These are phyloP conservation scores for Speoplatyrhinus poulsoni DNA, from an alignment of 2,113 vertebrate species.

Conservation along the genomic window DNA sequence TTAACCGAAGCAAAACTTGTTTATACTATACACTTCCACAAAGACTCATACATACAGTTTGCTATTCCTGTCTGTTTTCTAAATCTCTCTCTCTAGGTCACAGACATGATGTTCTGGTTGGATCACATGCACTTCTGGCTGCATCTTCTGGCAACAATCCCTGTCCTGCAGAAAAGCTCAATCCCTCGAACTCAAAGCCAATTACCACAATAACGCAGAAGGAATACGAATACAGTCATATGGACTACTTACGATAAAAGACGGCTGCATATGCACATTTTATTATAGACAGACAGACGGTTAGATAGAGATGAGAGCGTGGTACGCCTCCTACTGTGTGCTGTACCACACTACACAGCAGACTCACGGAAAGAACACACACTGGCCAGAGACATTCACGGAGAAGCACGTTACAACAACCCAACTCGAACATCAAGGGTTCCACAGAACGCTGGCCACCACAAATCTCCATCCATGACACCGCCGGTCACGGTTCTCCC, in stretches of 20 bases:
- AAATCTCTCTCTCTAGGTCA: conserved; percentile 24
- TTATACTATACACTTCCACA: background rate
- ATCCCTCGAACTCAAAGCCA: conserved; percentile 32
- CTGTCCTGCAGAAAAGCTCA: conserved; percentile 17
- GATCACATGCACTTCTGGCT: conserved; percentile 41
- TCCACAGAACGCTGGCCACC: no score
- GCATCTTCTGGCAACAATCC: conserved; percentile 19
- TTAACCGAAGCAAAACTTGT: background rate
- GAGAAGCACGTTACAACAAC: background rate
- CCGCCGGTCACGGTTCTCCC: no score
- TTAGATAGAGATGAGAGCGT: background rate
- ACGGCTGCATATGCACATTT: background rate
- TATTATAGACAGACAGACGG: background rate
- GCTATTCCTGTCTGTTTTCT: conserved; percentile 2
- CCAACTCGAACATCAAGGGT: no score
- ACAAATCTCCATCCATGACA: no score
- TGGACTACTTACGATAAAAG: conserved; percentile 41
- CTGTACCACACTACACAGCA: conserved; percentile 42
- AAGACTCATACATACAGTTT: background rate
- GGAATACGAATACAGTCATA: conserved; percentile 40
- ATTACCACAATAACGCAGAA: conserved; percentile 27
- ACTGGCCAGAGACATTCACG: background rate
- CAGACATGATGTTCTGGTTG: conserved; percentile 38
- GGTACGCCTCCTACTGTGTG: conserved; percentile 46
- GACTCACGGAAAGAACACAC: conserved; percentile 10